phyloP scores from a whole-genome alignment of 1,140 invertebrate species.

The Hypsibius dujardini region DNA sequence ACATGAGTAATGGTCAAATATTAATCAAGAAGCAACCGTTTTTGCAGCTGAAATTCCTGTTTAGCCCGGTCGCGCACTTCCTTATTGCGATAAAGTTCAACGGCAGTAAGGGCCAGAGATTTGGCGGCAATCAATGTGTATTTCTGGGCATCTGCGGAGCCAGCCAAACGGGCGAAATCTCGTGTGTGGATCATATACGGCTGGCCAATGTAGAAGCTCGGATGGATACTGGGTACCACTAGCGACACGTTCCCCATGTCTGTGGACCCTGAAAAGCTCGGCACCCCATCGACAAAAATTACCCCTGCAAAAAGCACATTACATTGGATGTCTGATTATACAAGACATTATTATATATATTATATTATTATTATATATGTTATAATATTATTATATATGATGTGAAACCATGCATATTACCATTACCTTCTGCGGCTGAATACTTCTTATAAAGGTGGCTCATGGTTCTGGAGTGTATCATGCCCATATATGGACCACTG shows the following conservation, averaged over 20 bases:
- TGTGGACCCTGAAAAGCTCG: constrained; percentile 26
- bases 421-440: not conserved
- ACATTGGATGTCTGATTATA: too few relatives aligned
- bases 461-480: not conserved
- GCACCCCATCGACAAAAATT: not conserved
- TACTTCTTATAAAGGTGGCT: not conserved
- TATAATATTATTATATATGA: too few relatives aligned
- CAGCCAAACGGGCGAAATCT: constrained; percentile 28
- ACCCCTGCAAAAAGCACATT: too few relatives aligned
- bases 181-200: constrained; percentile 28
- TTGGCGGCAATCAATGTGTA: constrained; percentile 28
- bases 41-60: not conserved
- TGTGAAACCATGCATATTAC: too few relatives aligned
- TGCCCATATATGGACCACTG: not conserved
- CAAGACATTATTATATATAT: too few relatives aligned
- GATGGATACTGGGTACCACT: constrained; percentile 31
- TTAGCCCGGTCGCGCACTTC: not conserved
- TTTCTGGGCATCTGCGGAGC: constrained; percentile 26
- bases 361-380: too few relatives aligned
- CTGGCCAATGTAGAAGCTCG: constrained; percentile 29
- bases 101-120: constrained; percentile 27
- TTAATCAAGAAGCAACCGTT: too few relatives aligned
- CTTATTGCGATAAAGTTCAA: constrained; percentile 23
- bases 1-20: too few relatives aligned
- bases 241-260: constrained; percentile 33